Conservation (phyloP, 2,113 vertebrate genomes). For the Progne subis region DNA sequence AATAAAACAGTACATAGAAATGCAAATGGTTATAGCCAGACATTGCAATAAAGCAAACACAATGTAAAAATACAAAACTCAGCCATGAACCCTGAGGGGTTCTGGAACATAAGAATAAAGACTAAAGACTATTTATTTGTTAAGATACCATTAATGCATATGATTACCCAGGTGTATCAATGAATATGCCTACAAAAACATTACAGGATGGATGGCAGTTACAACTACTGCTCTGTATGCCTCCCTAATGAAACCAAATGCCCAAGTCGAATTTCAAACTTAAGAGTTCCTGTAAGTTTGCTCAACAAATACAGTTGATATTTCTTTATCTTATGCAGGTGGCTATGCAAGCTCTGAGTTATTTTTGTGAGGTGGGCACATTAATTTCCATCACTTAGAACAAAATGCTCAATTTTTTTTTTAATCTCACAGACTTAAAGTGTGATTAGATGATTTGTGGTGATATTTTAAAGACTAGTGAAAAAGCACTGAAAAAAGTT, state of each 20-base stretch:
- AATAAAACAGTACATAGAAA: not conserved
- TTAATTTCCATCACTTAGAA: not conserved
- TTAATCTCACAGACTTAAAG: not conserved
- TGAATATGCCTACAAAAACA: not conserved
- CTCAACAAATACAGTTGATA: not conserved
- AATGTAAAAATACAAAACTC: not conserved
- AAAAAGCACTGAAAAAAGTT: not conserved
- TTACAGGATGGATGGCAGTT: not conserved
- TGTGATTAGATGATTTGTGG: not conserved
- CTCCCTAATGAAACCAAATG: not conserved
- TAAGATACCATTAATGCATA: not conserved
- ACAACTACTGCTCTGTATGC: not conserved
- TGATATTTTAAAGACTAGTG: not conserved
- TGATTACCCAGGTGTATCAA: not conserved
- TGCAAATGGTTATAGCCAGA: not conserved
- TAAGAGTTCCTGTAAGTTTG: not conserved
- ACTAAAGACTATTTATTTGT: not conserved
- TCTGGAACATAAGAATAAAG: not conserved
- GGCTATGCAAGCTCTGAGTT: not conserved
- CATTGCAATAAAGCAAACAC: not conserved
- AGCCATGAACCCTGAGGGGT: not conserved
- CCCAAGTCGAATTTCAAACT: not conserved
- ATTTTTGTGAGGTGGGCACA: not conserved
- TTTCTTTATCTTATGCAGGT: not conserved
- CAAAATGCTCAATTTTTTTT: not conserved